phyloP scores from a whole-genome alignment of 2,888 invertebrate genomes.

The Himalopsyche japonica region DNA sequence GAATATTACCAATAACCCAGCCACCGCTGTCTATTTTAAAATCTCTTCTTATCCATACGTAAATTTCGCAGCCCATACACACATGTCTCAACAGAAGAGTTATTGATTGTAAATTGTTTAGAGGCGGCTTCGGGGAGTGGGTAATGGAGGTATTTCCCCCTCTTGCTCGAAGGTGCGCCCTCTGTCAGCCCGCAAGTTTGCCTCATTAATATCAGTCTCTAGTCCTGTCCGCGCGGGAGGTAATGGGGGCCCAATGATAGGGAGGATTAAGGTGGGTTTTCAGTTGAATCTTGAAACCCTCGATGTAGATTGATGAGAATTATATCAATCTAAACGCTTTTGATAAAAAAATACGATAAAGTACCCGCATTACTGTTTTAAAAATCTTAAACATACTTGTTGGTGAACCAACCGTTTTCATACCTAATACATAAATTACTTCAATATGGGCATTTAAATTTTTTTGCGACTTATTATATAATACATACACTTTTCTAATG shows the following conservation, averaged over 20 bases:
- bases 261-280: background rate
- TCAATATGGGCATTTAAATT: too few relatives aligned
- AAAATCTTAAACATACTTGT: too few relatives aligned
- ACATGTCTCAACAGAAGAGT: conserved; percentile 41
- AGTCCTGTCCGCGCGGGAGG: conserved; percentile 7
- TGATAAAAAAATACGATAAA: too few relatives aligned
- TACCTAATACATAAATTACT: too few relatives aligned
- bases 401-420: too few relatives aligned
- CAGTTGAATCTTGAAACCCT: background rate
- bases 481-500: too few relatives aligned
- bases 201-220: conserved; percentile 41
- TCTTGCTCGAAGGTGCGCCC: conserved; percentile 33
- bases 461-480: too few relatives aligned
- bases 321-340: too few relatives aligned
- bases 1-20: background rate
- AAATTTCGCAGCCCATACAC: conserved; percentile 39
- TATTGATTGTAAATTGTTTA: conserved; percentile 42
- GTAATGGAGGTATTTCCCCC: background rate
- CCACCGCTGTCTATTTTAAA: conserved; percentile 32
- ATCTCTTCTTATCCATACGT: conserved; percentile 37
- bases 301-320: background rate
- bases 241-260: background rate
- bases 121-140: conserved; percentile 14
- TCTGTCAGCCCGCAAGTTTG: conserved; percentile 40
- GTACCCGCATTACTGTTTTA: too few relatives aligned